These are phyloP conservation scores for Drosophila eohydei DNA, from an alignment of 2,888 invertebrate genomes.

Conservation along the genomic window DNA sequence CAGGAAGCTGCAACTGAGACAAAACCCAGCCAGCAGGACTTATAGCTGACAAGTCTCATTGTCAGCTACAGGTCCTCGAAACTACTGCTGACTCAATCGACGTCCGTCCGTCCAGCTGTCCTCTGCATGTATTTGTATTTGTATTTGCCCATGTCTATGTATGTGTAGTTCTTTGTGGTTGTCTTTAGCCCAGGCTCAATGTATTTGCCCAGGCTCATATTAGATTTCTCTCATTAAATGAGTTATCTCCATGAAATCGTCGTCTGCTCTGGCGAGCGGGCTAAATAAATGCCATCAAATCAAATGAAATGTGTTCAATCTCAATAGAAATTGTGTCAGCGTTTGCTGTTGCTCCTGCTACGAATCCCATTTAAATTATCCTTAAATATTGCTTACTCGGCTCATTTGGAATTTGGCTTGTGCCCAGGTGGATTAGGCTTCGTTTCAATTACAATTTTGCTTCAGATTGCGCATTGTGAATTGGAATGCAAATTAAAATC, in stretches of 20 bases:
- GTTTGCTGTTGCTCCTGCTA: not conserved
- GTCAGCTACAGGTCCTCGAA: slow-evolving; percentile 50
- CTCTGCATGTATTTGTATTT: not conserved
- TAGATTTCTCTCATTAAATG: slow-evolving; percentile 75
- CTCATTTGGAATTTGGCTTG: slow-evolving; percentile 38
- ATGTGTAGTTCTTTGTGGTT: slow-evolving; percentile 28
- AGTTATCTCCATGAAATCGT: slow-evolving; percentile 63
- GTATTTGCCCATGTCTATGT: not conserved
- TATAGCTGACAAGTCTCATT: slow-evolving; percentile 41
- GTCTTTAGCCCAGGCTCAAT: slow-evolving; percentile 26
- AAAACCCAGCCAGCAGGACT: slow-evolving; percentile 6
- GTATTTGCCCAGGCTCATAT: slow-evolving; percentile 52
- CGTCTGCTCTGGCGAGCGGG: slow-evolving; percentile 18
- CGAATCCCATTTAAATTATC: slow-evolving; percentile 63
- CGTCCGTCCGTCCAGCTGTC: not conserved
- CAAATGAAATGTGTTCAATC: slow-evolving; percentile 63
- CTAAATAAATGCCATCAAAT: slow-evolving; percentile 63
- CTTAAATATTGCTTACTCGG: slow-evolving; percentile 66
- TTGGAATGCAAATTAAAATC: slow-evolving; percentile 40
- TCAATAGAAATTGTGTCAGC: slow-evolving; percentile 27
- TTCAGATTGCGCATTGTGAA: not conserved
- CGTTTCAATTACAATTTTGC: slow-evolving; percentile 52
- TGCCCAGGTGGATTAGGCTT: slow-evolving; percentile 41
- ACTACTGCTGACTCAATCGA: slow-evolving; percentile 7
- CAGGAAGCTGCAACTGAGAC: slow-evolving; percentile 52